These are phyloP conservation scores for Tragelaphus imberbis DNA, from an alignment of 2,113 vertebrate species.

Conservation along the genomic window DNA sequence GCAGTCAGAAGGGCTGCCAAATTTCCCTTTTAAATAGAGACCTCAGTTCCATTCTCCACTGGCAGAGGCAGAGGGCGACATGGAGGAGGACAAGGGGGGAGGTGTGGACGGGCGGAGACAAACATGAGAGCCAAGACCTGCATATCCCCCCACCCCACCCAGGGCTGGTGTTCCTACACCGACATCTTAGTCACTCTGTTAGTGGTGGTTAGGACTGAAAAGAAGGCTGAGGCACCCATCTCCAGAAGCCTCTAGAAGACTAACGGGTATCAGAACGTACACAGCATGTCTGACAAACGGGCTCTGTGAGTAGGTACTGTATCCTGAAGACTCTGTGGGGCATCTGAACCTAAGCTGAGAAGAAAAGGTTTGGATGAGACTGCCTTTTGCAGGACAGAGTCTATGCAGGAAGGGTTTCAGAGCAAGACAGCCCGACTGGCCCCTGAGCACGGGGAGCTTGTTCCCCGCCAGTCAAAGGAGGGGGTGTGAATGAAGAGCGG, in stretches of 20 bases:
- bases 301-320: background rate
- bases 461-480: background rate
- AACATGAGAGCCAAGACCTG: background rate
- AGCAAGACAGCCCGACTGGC: background rate
- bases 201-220: background rate
- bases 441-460: background rate
- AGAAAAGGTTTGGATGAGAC: background rate
- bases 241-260: background rate
- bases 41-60: slow-evolving; percentile 4
- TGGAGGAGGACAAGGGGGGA: background rate
- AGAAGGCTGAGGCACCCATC: background rate
- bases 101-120: background rate
- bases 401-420: background rate
- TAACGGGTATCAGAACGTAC: background rate
- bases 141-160: background rate
- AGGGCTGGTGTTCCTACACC: background rate
- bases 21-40: slow-evolving; percentile 48
- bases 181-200: background rate
- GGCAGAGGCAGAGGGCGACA: slow-evolving; percentile 10
- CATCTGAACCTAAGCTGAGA: background rate
- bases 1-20: slow-evolving; percentile 4
- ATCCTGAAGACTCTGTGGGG: background rate
- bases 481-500: background rate
- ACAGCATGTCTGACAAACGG: background rate
- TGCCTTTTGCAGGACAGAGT: background rate